These are phyloP conservation scores for Nomada ruficornis DNA, from an alignment of 2,888 invertebrate genomes.

Conservation along the genomic window DNA sequence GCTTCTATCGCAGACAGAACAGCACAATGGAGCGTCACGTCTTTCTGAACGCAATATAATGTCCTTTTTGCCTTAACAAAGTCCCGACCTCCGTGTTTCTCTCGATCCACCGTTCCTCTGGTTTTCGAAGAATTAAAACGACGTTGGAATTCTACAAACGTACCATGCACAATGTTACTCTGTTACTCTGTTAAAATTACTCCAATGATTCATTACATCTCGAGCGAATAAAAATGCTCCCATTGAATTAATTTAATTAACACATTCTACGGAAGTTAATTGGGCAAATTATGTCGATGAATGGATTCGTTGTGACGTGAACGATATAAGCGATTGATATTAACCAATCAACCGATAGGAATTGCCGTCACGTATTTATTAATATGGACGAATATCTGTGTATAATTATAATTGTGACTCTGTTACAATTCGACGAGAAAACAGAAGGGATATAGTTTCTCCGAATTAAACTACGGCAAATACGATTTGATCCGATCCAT, in stretches of 20 bases:
- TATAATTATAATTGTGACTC: too few relatives aligned
- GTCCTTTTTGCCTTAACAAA: constrained; percentile 24
- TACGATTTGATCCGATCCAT: constrained; percentile 35
- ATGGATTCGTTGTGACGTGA: too few relatives aligned
- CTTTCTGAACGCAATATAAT: neutral
- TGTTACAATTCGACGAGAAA: neutral
- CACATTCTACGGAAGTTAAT: too few relatives aligned
- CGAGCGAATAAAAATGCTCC: neutral
- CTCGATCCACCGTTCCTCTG: neutral
- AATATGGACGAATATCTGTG: too few relatives aligned
- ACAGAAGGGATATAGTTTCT: constrained; percentile 15
- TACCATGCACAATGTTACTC: too few relatives aligned
- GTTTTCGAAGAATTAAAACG: neutral
- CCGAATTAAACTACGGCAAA: neutral
- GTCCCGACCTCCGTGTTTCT: neutral
- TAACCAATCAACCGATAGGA: too few relatives aligned
- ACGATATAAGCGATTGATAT: too few relatives aligned
- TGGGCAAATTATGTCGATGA: too few relatives aligned
- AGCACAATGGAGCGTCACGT: constrained; percentile 1
- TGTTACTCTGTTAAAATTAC: neutral
- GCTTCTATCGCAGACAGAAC: constrained; percentile 17
- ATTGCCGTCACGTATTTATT: too few relatives aligned
- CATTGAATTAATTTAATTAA: too few relatives aligned
- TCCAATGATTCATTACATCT: neutral
- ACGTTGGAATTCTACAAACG: neutral